Evolutionary conservation across 2,797 vertebrate genomes (phyloP), one percentile per base, ranked within the genome.

Genomic region (Rhabdophis nuchalis): DNA sequence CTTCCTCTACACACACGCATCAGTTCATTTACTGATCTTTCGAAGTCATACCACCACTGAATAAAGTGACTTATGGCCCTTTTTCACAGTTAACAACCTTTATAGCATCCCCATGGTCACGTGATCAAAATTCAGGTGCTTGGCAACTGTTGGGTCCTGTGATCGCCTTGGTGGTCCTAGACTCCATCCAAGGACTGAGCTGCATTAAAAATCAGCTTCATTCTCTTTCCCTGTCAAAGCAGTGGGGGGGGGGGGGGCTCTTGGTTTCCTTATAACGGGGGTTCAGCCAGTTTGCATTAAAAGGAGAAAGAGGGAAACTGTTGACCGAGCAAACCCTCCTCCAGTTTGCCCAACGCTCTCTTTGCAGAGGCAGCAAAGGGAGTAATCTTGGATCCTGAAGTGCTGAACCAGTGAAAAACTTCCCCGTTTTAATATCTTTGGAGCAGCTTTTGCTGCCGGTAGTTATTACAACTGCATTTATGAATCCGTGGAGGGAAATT

Each of bases 381-480:
- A 56, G 93, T 56, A 41, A 7, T 36, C 50, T 12, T 0, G 90
- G 88, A 6, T 57, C 91, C 64, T 3, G 56, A 89, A 90, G 91
- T 91, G 94, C 92, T 94, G 94, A 88, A 95, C 88, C 92, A 90
- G 86, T 91, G 93, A 91, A 92, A 91, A 88, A 92, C 87, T 89
- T 96, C 72, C 94, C 94, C 60, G 57, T 56, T 46, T 82, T 93
- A 94, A 88, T 94, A 93, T 96, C 60, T 91, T 91, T 7, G 0
- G 91, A 94, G 95, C 64, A 16, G 82, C 61, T 53, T 91, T 5
- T 4, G 3, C 58, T 23, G 89, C 87, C 90, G 27, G 36, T 89
- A 89, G 92, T 93, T n/a, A 89, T 91, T 68, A 91, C 58, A 90
- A 57, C 8, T 4, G 32, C 8, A 5, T 3, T 54, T 36, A 68